phyloP scores from a whole-genome alignment of 1,140 invertebrate genomes.

The Hyposmocoma kahamanoa region DNA sequence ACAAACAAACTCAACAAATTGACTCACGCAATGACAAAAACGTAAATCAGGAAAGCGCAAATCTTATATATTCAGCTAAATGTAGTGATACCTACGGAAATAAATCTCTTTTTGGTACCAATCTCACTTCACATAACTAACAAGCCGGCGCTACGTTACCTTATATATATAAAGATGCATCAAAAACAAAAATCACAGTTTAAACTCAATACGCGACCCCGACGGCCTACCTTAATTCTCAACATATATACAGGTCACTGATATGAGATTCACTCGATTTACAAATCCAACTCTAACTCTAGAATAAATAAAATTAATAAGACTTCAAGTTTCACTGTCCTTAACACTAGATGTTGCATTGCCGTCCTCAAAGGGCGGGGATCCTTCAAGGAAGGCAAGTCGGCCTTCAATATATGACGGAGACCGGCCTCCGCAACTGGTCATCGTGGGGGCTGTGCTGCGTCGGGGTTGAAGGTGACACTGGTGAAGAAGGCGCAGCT shows the following conservation, averaged over 20 bases:
- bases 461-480: constrained; percentile 46
- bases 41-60: constrained; percentile 28
- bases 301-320: constrained; percentile 48
- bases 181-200: constrained; percentile 67
- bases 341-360: constrained; percentile 26
- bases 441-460: constrained; percentile 68
- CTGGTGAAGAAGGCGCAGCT: constrained; percentile 44
- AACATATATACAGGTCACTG: constrained; percentile 57
- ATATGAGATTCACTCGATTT: constrained; percentile 51
- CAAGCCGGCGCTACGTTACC: constrained; percentile 40
- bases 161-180: constrained; percentile 48
- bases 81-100: constrained; percentile 45
- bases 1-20: constrained; percentile 58
- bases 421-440: constrained; percentile 61
- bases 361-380: constrained; percentile 37
- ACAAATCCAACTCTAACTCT: constrained; percentile 43
- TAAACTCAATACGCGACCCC: constrained; percentile 29
- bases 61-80: constrained; percentile 46
- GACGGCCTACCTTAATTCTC: constrained; percentile 22
- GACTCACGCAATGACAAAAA: constrained; percentile 26
- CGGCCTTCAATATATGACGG: constrained; percentile 69
- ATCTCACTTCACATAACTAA: constrained; percentile 66
- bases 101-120: constrained; percentile 70
- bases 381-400: constrained; percentile 57
- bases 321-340: constrained; percentile 27